Conservation (phyloP, 2,797 vertebrate genomes). For the Hybognathus amarus region DNA sequence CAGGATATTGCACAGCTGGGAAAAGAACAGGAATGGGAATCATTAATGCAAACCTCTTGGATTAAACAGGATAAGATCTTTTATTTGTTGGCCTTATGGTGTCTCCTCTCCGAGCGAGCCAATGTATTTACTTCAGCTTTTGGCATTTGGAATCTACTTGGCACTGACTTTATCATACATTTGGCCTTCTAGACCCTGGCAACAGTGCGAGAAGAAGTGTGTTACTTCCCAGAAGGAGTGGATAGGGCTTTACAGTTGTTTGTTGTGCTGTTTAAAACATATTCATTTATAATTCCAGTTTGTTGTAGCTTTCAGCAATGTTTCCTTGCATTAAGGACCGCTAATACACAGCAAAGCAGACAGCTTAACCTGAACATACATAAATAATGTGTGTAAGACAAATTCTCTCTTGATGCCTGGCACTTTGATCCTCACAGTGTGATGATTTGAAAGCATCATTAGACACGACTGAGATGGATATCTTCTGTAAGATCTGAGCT, state of each 20-base stretch:
- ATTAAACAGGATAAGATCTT: conserved; percentile 59
- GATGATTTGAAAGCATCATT: conserved; percentile 43
- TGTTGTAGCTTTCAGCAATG: neutral
- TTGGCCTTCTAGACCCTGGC: conserved; percentile 9
- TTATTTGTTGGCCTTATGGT: conserved; percentile 53
- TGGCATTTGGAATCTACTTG: conserved; percentile 32
- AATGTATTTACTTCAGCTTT: conserved; percentile 48
- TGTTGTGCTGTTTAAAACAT: neutral
- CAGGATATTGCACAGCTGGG: conserved; percentile 53
- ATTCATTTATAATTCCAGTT: neutral
- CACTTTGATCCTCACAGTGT: conserved; percentile 41
- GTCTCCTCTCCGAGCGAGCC: conserved; percentile 40
- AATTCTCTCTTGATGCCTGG: neutral
- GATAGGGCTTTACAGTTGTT: conserved; percentile 27
- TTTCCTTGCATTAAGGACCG: conserved; percentile 1
- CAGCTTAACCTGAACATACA: conserved; percentile 3
- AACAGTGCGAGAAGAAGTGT: neutral
- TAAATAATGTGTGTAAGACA: neutral
- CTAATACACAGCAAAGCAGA: conserved; percentile 13
- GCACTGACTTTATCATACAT: conserved; percentile 51
- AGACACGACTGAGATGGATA: conserved; percentile 48
- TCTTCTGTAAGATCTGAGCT: conserved; percentile 44
- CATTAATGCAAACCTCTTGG: conserved; percentile 58
- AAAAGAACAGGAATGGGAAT: conserved; percentile 51
- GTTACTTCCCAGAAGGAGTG: conserved; percentile 1